Evolutionary conservation across 1,140 invertebrate genomes (phyloP).

Genomic region (Drosophila leontia): DNA sequence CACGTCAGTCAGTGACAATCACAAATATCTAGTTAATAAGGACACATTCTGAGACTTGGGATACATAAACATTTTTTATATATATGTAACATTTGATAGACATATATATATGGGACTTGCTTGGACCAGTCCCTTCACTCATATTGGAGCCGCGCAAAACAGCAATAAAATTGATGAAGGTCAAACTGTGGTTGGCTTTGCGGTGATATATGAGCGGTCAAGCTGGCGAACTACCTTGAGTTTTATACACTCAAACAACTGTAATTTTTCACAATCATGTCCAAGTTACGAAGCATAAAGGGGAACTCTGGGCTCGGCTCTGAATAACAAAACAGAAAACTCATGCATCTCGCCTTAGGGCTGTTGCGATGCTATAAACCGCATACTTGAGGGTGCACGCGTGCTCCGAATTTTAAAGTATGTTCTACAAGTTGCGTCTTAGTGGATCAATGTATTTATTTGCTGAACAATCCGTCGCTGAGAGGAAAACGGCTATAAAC

Average conservation of each 20-base stretch:
- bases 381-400: constrained; percentile 8
- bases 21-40: constrained; percentile 4
- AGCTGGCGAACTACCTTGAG: not conserved
- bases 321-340: not conserved
- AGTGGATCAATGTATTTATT: constrained; percentile 6
- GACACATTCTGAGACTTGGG: not conserved
- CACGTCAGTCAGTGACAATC: not conserved
- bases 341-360: constrained; percentile 1
- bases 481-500: not conserved
- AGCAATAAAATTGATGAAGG: constrained; percentile 5
- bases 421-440: not conserved
- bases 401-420: constrained; percentile 1
- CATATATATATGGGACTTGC: too few species aligned
- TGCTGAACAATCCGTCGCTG: not conserved
- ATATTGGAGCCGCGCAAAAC: not conserved
- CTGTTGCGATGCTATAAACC: constrained; percentile 7
- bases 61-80: not conserved
- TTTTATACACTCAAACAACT: constrained; percentile 5
- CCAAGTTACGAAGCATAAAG: not conserved
- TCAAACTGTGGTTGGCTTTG: constrained; percentile 1
- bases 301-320: not conserved
- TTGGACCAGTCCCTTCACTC: not conserved
- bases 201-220: constrained; percentile 12
- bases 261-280: constrained; percentile 3
- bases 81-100: not conserved